Evolutionary conservation across 2,113 vertebrate species (phyloP).

Genomic region (Corvus hawaiiensis): DNA sequence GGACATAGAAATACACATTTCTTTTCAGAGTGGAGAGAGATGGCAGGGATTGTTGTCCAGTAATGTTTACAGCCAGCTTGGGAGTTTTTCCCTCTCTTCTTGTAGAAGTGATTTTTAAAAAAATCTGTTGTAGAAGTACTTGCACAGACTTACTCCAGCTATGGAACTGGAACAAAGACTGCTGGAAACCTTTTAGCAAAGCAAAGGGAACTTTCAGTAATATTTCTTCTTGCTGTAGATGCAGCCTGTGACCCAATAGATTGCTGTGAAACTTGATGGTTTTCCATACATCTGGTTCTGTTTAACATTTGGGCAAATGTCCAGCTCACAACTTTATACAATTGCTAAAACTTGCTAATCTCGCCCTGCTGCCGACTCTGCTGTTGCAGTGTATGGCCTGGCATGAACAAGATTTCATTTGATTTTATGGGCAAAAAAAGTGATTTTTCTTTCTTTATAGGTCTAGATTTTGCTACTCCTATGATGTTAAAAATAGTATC

Average conservation of each 20-base stretch:
- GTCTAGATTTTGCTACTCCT: background rate
- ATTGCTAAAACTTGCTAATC: background rate
- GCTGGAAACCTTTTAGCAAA: background rate
- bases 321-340: background rate
- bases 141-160: background rate
- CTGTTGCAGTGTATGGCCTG: background rate
- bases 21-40: background rate
- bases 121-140: background rate
- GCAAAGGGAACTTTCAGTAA: background rate
- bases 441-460: background rate
- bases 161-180: background rate
- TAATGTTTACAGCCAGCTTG: background rate
- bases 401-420: background rate
- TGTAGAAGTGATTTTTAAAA: background rate
- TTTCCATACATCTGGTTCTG: background rate
- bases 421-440: background rate
- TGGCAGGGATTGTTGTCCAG: background rate
- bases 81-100: background rate
- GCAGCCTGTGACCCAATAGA: background rate
- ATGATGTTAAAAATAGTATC: background rate
- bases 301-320: background rate
- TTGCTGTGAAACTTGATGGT: background rate
- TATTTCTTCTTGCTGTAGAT: background rate
- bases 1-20: background rate
- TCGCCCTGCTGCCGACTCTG: background rate